These are phyloP conservation scores for Drosophila cardini DNA, from an alignment of 1,140 invertebrate species.

Conservation along the genomic window DNA sequence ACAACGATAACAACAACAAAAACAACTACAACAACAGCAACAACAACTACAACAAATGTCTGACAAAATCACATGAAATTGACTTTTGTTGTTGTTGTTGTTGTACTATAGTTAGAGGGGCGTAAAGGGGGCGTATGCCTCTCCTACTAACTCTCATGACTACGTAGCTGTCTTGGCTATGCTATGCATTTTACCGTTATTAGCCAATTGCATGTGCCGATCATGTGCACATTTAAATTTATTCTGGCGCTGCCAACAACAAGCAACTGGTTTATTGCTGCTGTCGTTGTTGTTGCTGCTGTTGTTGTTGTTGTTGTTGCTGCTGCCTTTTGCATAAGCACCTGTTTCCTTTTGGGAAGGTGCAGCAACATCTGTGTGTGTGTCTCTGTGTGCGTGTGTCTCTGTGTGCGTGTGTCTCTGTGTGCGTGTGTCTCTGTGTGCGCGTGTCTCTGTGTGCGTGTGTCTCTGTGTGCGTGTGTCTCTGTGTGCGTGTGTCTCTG, in stretches of 20 bases:
- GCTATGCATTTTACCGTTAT: slow-evolving; percentile 70
- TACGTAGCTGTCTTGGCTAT: slow-evolving; percentile 21
- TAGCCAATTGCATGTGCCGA: slow-evolving; percentile 63
- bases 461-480: too few species aligned
- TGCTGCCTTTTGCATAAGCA: slow-evolving; percentile 74
- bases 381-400: too few species aligned
- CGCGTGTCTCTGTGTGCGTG: too few species aligned
- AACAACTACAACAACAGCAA: too few species aligned
- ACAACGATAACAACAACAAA: slow-evolving; percentile 5
- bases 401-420: too few species aligned
- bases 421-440: too few species aligned
- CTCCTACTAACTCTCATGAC: slow-evolving; percentile 39
- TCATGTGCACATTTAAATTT: slow-evolving; percentile 65
- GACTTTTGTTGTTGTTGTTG: slow-evolving; percentile 1
- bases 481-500: too few species aligned
- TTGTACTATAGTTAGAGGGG: neutral
- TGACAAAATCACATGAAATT: slow-evolving; percentile 6
- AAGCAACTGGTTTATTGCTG: slow-evolving; percentile 55
- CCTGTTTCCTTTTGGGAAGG: slow-evolving; percentile 67
- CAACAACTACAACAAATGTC: neutral
- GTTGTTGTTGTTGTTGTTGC: slow-evolving; percentile 13
- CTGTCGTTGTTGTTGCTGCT: slow-evolving; percentile 22
- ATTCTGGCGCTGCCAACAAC: slow-evolving; percentile 62
- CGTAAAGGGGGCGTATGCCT: neutral
- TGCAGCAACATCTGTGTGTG: slow-evolving; percentile 9